Evolutionary conservation across 2,113 vertebrate genomes (phyloP).

Genomic region (Turnix velox): DNA sequence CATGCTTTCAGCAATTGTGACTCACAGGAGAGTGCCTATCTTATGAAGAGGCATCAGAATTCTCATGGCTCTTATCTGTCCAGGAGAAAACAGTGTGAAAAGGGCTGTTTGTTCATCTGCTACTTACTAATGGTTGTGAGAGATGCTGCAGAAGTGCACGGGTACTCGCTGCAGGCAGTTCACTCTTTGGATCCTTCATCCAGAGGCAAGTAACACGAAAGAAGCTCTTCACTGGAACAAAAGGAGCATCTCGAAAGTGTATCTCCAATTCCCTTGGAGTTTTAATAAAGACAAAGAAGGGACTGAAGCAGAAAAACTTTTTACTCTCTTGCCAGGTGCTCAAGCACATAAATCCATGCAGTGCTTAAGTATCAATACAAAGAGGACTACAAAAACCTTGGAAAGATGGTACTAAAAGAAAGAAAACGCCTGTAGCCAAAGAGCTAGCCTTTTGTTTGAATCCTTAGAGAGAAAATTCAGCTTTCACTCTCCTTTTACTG

Average conservation of each 20-base stretch:
- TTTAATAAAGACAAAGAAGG: not conserved
- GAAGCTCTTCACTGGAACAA: not conserved
- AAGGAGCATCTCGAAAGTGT: not conserved
- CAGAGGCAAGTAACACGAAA: not conserved
- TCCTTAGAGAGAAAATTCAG: not conserved
- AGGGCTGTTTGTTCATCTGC: not conserved
- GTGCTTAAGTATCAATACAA: not conserved
- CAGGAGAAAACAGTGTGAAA: not conserved
- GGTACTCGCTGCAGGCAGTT: not conserved
- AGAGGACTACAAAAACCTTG: not conserved
- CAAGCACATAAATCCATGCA: not conserved
- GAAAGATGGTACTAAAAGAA: not conserved
- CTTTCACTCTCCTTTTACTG: not conserved
- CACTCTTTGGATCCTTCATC: not conserved
- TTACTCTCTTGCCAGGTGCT: not conserved
- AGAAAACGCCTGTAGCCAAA: not conserved
- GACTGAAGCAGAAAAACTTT: not conserved
- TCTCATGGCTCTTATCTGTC: not conserved
- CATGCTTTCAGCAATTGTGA: not conserved
- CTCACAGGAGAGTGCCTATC: not conserved
- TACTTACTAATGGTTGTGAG: not conserved
- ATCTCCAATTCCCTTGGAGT: not conserved
- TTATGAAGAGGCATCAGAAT: not conserved
- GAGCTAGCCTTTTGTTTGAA: not conserved
- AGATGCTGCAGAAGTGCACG: not conserved